Base-by-base conservation (phyloP, 2,797 vertebrate genomes). In the Nannoperca australis region DNA sequence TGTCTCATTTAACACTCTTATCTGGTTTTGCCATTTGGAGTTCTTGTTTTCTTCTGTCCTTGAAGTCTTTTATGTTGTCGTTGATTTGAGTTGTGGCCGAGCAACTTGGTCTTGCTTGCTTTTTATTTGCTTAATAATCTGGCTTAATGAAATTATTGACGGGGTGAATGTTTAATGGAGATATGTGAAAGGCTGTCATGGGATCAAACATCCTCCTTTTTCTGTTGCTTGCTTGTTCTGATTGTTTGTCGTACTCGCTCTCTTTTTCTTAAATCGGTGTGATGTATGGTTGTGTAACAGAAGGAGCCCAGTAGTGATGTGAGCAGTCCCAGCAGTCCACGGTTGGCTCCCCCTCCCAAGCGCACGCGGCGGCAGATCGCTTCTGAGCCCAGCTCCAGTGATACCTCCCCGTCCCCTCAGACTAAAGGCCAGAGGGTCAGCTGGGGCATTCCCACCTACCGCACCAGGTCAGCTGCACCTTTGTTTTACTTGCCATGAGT, bases 351-450 rank as follows among this genome's bases (percentile, higher is more conserved):
- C 51, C 97, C 97, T 2, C 94, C 96, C 66, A 99, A 99, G 93
- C 95, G 97, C 81, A 96, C 96, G 66, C 96, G 97, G 87, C 95
- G 97, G 87, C 97, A 98, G 93, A 93, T 93, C 7, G 96, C 96
- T 82, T 96, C 97, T 15, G 97, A 97, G 90, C 96, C 97, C 83
- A 96, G 97, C 93, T 97, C 97, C 88, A 99, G 97, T 84, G 98
- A 99, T 91, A 99, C 97, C 89, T 98, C 98, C 7, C 95, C 94
- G 20, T 97, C 97, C 85, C 96, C 97, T 60, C 96, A 97, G 93
- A 95, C 94, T 85, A 95, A 97, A 94, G 95, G 95, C 85, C 97
- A 97, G 92, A 95, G 97, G 93, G 97, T 97, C 91, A 96, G 96
- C 94, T 99, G 98, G 98, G 96, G 92, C 75, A 95, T 97, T 88